Evolutionary conservation across 2,888 invertebrate genomes (phyloP), one percentile per base, ranked within the genome.

Genomic region (Cetonia aurata): DNA sequence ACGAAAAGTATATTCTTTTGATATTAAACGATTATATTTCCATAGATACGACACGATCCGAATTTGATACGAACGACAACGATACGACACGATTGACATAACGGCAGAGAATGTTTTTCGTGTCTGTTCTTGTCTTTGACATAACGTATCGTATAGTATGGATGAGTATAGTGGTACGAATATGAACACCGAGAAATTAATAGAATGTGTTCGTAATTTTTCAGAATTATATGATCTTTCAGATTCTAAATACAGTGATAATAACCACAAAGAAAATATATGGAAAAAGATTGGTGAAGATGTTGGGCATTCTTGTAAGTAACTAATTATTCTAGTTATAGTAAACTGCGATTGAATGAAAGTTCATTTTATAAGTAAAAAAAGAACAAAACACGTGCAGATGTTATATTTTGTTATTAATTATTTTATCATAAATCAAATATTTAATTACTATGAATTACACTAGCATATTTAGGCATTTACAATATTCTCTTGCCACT

Each of bases 401-500:
- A 25, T 25, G 25, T 25, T 25, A 25, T 25, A 25, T 25, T 25
- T 25, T 25, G 25, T 50, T 17, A 10, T 15, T 50, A 15, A 50
- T 50, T 50, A 50, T 50, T 50, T 15, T 50, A 50, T 19, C 50
- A 50, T 50, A 55, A 25, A 55, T 55, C 25, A 25, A 25, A 25
- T 25, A 25, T 55, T 31, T 55, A 55, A 55, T 55, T 12, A 55
- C 12, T 31, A n/a, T 52, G 13, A 15, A 31, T 55, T 19, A 33
- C 31, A 33, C 31, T 25, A 55, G 25, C 33, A 25, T 55, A 55
- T n/a, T 25, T 31, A 55, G 3, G 31, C 13, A 15, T 50, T 19
- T n/a, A 33, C 6, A 55, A 10, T 25, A 55, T 55, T 55, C 31
- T 55, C 25, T 55, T 55, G 55, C 67, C 55, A 67, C 19, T 67